phyloP scores from a whole-genome alignment of 1,140 invertebrate species.

The Oedothorax gibbosus region DNA sequence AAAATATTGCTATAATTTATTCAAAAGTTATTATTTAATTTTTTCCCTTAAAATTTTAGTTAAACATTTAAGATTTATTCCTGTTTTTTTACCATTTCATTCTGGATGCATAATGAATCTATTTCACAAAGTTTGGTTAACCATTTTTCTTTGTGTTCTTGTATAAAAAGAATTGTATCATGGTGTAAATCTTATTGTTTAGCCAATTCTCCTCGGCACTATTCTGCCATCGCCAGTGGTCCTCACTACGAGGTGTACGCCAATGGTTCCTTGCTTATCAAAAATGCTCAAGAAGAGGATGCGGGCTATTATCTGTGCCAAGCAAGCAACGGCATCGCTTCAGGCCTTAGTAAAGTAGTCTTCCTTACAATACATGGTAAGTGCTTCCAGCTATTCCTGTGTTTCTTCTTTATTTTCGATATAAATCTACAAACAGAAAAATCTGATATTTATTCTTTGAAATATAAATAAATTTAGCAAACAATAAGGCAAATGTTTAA shows the following conservation, averaged over 20 bases:
- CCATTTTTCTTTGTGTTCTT: background rate
- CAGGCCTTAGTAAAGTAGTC: constrained; percentile 76
- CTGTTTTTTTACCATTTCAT: too few relatives aligned
- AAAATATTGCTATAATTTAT: too few relatives aligned
- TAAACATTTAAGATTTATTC: too few relatives aligned
- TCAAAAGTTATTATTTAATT: too few relatives aligned
- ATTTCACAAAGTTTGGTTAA: too few relatives aligned
- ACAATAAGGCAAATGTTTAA: too few relatives aligned
- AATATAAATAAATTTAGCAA: too few relatives aligned
- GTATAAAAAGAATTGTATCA: background rate
- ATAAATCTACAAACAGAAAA: too few relatives aligned
- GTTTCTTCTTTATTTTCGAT: too few relatives aligned
- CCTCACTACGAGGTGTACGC: constrained; percentile 64
- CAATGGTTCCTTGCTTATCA: constrained; percentile 63
- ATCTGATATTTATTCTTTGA: too few relatives aligned
- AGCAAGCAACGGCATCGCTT: constrained; percentile 76
- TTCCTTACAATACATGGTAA: constrained; percentile 77
- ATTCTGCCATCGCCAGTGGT: constrained; percentile 63
- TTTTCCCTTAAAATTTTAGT: too few relatives aligned
- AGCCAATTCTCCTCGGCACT: constrained; percentile 60
- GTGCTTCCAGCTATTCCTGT: constrained; percentile 23
- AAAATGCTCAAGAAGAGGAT: constrained; percentile 66
- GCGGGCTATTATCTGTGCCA: constrained; percentile 71
- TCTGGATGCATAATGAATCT: too few relatives aligned
- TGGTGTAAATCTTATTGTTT: background rate